These are phyloP conservation scores for Hycleus phaleratus DNA, from an alignment of 1,140 invertebrate genomes.

Conservation along the genomic window DNA sequence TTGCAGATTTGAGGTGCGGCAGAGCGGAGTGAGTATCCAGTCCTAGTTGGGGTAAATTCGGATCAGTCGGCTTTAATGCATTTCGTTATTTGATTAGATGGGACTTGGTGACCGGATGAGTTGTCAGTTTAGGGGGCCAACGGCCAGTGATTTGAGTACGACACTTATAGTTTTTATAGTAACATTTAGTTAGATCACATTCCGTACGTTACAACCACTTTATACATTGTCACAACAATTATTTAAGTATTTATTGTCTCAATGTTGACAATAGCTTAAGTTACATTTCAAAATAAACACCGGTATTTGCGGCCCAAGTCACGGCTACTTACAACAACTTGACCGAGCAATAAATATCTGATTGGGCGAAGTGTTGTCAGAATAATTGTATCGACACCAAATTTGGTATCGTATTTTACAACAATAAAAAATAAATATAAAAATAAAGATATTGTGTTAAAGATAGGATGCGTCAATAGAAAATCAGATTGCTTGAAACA, in stretches of 20 bases:
- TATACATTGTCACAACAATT: constrained; percentile 23
- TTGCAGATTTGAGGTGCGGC: not conserved
- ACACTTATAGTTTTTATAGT: constrained; percentile 20
- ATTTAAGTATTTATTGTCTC: constrained; percentile 24
- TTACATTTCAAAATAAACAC: constrained; percentile 27
- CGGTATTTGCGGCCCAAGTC: constrained; percentile 14
- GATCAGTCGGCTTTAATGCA: constrained; percentile 4
- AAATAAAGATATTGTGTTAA: not conserved
- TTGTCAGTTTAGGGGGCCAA: constrained; percentile 12
- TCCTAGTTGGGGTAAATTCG: not conserved
- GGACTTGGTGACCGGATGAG: constrained; percentile 8
- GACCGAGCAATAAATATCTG: constrained; percentile 17
- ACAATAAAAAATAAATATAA: no score
- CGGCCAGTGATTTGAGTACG: constrained; percentile 3
- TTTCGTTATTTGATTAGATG: constrained; percentile 14
- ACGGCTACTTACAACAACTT: constrained; percentile 6
- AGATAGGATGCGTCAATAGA: not conserved
- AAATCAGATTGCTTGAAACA: not conserved
- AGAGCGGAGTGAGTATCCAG: not conserved
- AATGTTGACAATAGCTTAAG: constrained; percentile 17
- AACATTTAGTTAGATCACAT: constrained; percentile 20
- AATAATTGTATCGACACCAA: no score
- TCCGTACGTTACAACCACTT: constrained; percentile 17
- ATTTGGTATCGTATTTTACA: no score
- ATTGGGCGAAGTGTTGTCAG: constrained; percentile 18